Evolutionary conservation across 1,140 invertebrate species (phyloP).

Genomic region (Scaptomyza pallida): DNA sequence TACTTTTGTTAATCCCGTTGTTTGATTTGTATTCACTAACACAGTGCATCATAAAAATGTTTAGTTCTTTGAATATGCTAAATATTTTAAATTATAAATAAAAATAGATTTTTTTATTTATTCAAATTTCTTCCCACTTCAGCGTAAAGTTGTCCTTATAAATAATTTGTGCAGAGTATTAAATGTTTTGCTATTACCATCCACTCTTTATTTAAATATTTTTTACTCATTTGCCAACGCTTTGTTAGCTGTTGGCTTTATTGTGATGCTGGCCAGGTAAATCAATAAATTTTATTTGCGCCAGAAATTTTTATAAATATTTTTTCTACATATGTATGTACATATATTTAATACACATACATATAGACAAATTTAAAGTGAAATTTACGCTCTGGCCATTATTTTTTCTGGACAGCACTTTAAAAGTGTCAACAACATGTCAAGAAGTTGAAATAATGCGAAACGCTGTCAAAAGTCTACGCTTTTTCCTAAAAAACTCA

Average conservation of each 20-base stretch:
- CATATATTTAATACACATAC: not conserved
- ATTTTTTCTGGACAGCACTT: conserved; percentile 16
- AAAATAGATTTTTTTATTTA: no score
- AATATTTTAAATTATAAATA: no score
- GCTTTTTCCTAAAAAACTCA: no score
- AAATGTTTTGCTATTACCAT: no score
- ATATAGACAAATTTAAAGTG: not conserved
- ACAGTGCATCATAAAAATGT: not conserved
- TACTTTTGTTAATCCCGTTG: conserved; percentile 15
- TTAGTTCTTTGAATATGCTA: no score
- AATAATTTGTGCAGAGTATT: no score
- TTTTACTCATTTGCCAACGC: not conserved
- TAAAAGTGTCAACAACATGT: conserved; percentile 36
- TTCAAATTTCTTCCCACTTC: no score
- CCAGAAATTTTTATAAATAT: conserved; percentile 25
- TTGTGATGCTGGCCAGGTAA: conserved; percentile 28
- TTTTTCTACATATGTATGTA: not conserved
- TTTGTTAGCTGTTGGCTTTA: conserved; percentile 29
- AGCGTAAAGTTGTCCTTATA: no score
- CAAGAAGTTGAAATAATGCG: not conserved
- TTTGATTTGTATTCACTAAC: conserved; percentile 9
- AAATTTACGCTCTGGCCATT: conserved; percentile 1
- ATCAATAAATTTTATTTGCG: conserved; percentile 31
- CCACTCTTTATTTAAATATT: conserved; percentile 17
- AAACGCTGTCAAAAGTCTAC: not conserved